These are phyloP conservation scores for Eupelmus urozonus DNA, from an alignment of 2,888 invertebrate species.

Conservation along the genomic window DNA sequence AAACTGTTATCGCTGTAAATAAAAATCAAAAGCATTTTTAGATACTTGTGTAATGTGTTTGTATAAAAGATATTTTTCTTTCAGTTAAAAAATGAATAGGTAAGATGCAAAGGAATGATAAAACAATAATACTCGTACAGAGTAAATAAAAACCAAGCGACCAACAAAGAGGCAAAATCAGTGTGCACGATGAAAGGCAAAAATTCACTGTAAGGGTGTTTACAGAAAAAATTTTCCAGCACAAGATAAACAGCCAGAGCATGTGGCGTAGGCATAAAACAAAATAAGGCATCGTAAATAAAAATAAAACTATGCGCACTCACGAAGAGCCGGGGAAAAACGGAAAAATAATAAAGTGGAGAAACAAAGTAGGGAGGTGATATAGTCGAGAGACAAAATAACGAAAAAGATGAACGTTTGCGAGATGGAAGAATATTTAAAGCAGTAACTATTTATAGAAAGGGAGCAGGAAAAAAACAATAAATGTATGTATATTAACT, in stretches of 20 bases:
- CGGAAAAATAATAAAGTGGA: background rate
- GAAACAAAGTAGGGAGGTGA: background rate
- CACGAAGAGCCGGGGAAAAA: background rate
- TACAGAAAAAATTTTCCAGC: constrained; percentile 20
- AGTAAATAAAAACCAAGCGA: background rate
- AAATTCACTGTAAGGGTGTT: constrained; percentile 21
- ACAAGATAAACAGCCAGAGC: constrained; percentile 2
- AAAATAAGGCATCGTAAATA: constrained; percentile 24
- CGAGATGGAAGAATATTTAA: background rate
- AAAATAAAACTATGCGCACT: constrained; percentile 20
- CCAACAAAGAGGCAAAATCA: background rate
- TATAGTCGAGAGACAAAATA: background rate
- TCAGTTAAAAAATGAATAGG: too few species aligned
- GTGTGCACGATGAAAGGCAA: background rate
- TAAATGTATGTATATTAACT: too few species aligned
- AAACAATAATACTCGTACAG: background rate
- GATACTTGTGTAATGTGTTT: too few species aligned
- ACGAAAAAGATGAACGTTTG: background rate
- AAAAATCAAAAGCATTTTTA: too few species aligned
- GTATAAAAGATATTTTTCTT: too few species aligned
- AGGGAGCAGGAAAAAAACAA: too few species aligned
- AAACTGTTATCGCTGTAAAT: too few species aligned
- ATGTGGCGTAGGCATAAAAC: background rate
- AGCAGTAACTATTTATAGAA: background rate
- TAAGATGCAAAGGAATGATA: background rate